A percentile compares a stretch with the other conserved stretches of the same genome.
Evolutionary conservation across 2,113 vertebrate species (phyloP).

Genomic region (Paraplagusia blochii): DNA sequence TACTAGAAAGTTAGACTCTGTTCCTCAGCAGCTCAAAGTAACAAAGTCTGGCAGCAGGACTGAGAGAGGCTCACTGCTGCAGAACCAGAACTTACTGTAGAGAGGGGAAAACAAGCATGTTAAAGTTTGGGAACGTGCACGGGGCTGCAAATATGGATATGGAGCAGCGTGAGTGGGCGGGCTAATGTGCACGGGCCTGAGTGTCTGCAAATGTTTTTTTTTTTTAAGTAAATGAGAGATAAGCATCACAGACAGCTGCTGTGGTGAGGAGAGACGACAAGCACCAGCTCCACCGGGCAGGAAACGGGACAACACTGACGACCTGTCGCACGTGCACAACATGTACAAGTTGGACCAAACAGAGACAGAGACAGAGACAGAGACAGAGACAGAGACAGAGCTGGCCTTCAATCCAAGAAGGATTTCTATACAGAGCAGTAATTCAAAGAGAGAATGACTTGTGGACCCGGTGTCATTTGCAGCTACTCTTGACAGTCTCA

Average conservation of each 20-base stretch:
- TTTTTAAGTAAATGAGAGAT: slow-evolving; percentile 67
- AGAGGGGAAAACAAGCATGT: slow-evolving; percentile 49
- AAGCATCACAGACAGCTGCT: slow-evolving; percentile 73
- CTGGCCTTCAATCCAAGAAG: not conserved
- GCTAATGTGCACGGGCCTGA: slow-evolving; percentile 9
- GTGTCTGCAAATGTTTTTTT: slow-evolving; percentile 32
- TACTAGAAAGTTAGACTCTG: slow-evolving; percentile 62
- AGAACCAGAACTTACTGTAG: too few relatives aligned
- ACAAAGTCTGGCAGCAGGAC: slow-evolving; percentile 56
- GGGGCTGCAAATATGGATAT: slow-evolving; percentile 30
- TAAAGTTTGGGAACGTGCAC: slow-evolving; percentile 38
- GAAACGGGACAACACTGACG: slow-evolving; percentile 49
- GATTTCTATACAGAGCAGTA: too few relatives aligned
- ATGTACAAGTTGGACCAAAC: slow-evolving; percentile 13
- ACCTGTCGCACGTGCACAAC: slow-evolving; percentile 55
- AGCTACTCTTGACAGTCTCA: too few relatives aligned
- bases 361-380: too few relatives aligned
- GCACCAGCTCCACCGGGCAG: slow-evolving; percentile 57
- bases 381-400: too few relatives aligned
- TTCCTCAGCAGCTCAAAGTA: slow-evolving; percentile 66
- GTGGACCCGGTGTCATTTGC: too few relatives aligned
- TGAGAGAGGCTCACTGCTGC: slow-evolving; percentile 54
- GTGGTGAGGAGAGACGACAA: slow-evolving; percentile 67
- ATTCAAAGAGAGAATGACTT: too few relatives aligned
- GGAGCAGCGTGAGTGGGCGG: slow-evolving; percentile 14